Conservation (phyloP, 2,113 vertebrate genomes). For the Oryzias melastigma region DNA sequence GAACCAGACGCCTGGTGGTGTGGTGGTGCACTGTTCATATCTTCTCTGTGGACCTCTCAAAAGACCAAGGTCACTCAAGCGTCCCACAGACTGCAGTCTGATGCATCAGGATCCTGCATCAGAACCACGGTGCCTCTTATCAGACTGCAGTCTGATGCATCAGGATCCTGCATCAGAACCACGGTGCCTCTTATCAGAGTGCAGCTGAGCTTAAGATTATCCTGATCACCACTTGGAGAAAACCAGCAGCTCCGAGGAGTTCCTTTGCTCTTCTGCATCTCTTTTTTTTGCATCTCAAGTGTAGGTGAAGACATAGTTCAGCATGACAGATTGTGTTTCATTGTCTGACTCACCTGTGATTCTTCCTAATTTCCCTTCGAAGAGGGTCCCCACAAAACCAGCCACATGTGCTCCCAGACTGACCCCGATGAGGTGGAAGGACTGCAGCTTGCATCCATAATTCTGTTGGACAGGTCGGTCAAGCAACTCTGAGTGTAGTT, state of each 20-base stretch:
- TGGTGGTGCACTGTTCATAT: too few relatives aligned
- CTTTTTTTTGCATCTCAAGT: too few relatives aligned
- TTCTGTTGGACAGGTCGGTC: constrained; percentile 63
- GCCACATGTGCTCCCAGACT: constrained; percentile 91
- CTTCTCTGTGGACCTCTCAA: too few relatives aligned
- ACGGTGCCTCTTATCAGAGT: constrained; percentile 36
- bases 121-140: constrained; percentile 27
- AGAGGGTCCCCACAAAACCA: constrained; percentile 88
- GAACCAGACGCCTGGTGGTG: too few relatives aligned
- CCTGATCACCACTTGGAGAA: constrained; percentile 2
- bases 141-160: constrained; percentile 15
- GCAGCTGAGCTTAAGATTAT: constrained; percentile 36
- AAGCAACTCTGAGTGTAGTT: not conserved
- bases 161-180: constrained; percentile 7
- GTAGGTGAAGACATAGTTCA: too few relatives aligned
- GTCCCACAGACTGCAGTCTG: constrained; percentile 16
- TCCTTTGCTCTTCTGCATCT: too few relatives aligned
- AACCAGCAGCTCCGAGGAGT: too few relatives aligned
- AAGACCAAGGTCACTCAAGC: not conserved
- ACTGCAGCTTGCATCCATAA: constrained; percentile 79
- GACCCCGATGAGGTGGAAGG: constrained; percentile 91
- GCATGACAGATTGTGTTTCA: not conserved
- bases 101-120: not conserved
- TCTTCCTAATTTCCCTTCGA: constrained; percentile 84
- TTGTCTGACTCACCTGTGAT: constrained; percentile 87